A percentile compares a stretch with the other conserved stretches of the same genome.
phyloP scores from a whole-genome alignment of 2,113 vertebrate genomes.

The Helogale parvula region DNA sequence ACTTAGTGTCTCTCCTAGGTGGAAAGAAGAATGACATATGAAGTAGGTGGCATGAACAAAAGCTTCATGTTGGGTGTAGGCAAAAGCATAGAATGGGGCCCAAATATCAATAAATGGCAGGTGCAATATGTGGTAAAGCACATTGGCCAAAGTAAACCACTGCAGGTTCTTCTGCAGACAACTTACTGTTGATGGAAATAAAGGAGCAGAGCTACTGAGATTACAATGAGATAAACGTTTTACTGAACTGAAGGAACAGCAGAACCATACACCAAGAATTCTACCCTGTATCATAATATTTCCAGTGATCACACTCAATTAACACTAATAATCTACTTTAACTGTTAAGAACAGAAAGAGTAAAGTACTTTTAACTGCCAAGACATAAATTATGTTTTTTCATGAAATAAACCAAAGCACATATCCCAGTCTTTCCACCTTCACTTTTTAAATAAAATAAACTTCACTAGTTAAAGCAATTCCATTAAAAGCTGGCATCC shows the following conservation, averaged over 20 bases:
- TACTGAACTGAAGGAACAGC: neutral
- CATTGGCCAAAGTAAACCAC: neutral
- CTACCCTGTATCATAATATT: neutral
- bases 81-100: neutral
- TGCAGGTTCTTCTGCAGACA: neutral
- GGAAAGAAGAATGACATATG: neutral
- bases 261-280: slow-evolving; percentile 18
- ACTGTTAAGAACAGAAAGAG: neutral
- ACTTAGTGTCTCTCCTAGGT: neutral
- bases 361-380: neutral
- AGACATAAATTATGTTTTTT: neutral
- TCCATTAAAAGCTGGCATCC: slow-evolving; percentile 18
- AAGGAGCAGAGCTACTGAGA: neutral
- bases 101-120: slow-evolving; percentile 22
- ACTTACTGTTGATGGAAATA: neutral
- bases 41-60: neutral
- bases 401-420: slow-evolving; percentile 22
- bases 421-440: neutral
- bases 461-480: neutral
- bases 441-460: slow-evolving; percentile 11
- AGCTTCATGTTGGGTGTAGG: neutral
- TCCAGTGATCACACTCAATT: neutral
- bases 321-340: neutral
- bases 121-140: neutral
- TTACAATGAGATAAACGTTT: neutral